Conservation (phyloP, 2,113 vertebrate species). For the Falcunculus frontatus region DNA sequence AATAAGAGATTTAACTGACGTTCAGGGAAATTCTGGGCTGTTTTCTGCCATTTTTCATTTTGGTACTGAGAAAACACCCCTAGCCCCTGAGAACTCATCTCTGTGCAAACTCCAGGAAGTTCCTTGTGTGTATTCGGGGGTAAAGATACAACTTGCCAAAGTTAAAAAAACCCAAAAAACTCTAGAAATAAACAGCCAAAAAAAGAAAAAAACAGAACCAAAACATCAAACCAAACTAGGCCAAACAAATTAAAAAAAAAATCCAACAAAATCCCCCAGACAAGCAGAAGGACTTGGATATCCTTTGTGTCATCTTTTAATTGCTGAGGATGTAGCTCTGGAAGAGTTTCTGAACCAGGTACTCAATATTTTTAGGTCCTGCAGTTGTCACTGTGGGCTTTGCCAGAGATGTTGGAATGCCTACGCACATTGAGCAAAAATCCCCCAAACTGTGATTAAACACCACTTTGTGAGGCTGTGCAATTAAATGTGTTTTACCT, state of each 20-base stretch:
- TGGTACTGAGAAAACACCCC: background rate
- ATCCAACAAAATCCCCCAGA: no score
- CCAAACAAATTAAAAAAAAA: background rate
- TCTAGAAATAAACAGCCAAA: background rate
- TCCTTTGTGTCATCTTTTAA: background rate
- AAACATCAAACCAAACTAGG: background rate
- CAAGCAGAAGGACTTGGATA: background rate
- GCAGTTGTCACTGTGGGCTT: background rate
- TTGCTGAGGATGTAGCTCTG: background rate
- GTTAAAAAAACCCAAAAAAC: background rate
- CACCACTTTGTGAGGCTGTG: background rate
- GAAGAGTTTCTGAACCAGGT: background rate
- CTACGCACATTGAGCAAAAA: accelerated
- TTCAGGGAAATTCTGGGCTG: background rate
- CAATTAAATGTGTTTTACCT: background rate
- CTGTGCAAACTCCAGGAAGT: background rate
- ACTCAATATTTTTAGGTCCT: background rate
- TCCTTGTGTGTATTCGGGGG: background rate
- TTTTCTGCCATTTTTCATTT: background rate
- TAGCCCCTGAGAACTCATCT: background rate
- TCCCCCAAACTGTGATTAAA: background rate
- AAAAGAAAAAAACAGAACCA: background rate
- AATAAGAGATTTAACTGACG: background rate
- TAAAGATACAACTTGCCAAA: background rate
- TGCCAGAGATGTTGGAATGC: background rate